These are phyloP conservation scores for Corythucha ciliata DNA, from an alignment of 2,888 invertebrate species.

Conservation along the genomic window DNA sequence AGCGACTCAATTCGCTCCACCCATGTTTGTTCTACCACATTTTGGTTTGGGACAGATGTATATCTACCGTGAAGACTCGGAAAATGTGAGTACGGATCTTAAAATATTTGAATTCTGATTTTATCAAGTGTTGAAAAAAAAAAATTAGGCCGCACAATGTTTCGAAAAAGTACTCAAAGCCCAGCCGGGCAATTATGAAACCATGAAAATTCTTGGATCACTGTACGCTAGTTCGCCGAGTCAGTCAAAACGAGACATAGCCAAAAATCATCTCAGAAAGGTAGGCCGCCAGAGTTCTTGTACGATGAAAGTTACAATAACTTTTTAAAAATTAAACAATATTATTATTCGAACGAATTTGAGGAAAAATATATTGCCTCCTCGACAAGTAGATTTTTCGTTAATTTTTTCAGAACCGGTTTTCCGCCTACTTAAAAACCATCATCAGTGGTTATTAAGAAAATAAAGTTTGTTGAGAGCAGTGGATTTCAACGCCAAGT, in stretches of 20 bases:
- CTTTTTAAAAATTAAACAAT: no score
- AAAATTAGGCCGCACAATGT: conserved; percentile 79
- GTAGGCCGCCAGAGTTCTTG: conserved; percentile 42
- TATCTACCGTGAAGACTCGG: conserved; percentile 89
- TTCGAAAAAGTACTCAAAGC: conserved; percentile 97
- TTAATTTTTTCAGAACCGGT: no score
- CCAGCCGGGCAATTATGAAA: conserved; percentile 96
- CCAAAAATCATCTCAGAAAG: conserved; percentile 87
- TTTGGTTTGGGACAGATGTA: conserved; percentile 99
- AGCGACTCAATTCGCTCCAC: conserved; percentile 93
- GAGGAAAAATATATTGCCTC: neutral
- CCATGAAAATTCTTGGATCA: conserved; percentile 98
- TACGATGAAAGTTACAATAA: no score
- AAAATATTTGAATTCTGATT: conserved; percentile 7
- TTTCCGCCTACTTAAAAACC: no score
- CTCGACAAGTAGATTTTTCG: no score
- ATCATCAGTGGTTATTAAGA: no score
- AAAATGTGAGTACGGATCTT: conserved; percentile 59
- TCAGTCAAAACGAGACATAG: conserved; percentile 84
- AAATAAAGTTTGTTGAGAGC: no score
- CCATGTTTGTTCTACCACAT: conserved; percentile 90
- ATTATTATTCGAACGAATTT: neutral
- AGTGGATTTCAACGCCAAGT: no score
- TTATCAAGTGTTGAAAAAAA: no score
- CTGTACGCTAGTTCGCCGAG: conserved; percentile 85